phyloP scores from a whole-genome alignment of 92 coral and sea anemone species.

The Umimayanthus kanabou region DNA sequence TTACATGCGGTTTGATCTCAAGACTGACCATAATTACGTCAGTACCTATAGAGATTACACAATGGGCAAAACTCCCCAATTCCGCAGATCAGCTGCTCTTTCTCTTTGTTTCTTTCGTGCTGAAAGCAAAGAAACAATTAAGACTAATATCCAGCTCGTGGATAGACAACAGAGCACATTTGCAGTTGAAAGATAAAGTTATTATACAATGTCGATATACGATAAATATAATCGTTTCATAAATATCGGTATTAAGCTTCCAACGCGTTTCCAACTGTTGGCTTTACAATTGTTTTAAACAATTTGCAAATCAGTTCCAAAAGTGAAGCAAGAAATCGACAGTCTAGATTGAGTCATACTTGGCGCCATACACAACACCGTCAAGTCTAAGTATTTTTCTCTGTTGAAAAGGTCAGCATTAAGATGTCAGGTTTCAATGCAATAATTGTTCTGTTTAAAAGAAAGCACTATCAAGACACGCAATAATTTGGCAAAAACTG shows the following conservation, averaged over 20 bases:
- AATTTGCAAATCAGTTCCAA: background rate
- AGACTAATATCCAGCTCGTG: slow-evolving; percentile 9
- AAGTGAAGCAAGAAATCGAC: background rate
- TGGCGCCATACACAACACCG: slow-evolving; percentile 4
- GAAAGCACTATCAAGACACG: background rate
- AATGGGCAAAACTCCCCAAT: slow-evolving; percentile 3
- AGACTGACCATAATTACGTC: background rate
- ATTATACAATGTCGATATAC: background rate
- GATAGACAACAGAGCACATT: background rate
- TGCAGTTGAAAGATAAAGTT: slow-evolving; percentile 30
- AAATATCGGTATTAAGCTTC: background rate
- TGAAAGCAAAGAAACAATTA: slow-evolving; percentile 21
- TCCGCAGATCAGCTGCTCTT: background rate
- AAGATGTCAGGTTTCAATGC: background rate
- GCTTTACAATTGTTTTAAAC: background rate
- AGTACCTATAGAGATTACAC: background rate
- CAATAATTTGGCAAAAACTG: background rate
- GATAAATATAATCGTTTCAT: background rate
- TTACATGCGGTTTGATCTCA: background rate
- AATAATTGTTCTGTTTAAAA: background rate
- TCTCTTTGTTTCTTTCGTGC: slow-evolving; percentile 14
- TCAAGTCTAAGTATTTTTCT: background rate
- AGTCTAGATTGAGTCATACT: background rate
- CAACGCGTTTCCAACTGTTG: background rate
- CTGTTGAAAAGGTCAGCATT: background rate